Conservation (phyloP, 2,797 vertebrate species). For the Champsocephalus gunnari region DNA sequence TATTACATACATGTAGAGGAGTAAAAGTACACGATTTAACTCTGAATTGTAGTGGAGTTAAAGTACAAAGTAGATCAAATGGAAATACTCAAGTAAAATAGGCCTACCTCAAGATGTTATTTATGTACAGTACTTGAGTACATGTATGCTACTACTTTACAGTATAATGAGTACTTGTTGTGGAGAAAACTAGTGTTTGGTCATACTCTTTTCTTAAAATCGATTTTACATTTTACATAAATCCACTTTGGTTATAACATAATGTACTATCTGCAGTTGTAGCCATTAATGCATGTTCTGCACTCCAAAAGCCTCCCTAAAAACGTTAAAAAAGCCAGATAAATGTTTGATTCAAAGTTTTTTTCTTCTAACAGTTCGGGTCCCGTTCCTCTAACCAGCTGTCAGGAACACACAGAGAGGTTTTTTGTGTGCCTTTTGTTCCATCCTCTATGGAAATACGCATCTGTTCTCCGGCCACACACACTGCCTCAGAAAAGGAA, state of each 20-base stretch:
- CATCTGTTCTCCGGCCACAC: conserved; percentile 76
- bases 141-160: no score
- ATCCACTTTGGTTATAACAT: conserved; percentile 18
- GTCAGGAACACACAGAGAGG: conserved; percentile 56
- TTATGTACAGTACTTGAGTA: no score
- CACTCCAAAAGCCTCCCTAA: conserved; percentile 17
- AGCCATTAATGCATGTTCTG: conserved; percentile 24
- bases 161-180: not conserved
- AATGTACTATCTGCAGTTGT: conserved; percentile 19
- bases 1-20: no score
- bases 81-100: no score
- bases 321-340: not conserved
- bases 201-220: conserved; percentile 14
- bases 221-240: not conserved
- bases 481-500: conserved; percentile 49
- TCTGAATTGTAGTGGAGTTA: no score
- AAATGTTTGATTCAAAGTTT: conserved; percentile 26
- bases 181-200: not conserved
- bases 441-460: conserved; percentile 70
- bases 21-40: no score
- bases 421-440: conserved; percentile 69
- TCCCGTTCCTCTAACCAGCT: conserved; percentile 63
- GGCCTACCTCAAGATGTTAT: no score
- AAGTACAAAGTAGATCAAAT: no score
- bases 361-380: conserved; percentile 45